Evolutionary conservation across 1,140 invertebrate genomes (phyloP), one percentile per base, ranked within the genome.

Genomic region (Drosophila repleta): DNA sequence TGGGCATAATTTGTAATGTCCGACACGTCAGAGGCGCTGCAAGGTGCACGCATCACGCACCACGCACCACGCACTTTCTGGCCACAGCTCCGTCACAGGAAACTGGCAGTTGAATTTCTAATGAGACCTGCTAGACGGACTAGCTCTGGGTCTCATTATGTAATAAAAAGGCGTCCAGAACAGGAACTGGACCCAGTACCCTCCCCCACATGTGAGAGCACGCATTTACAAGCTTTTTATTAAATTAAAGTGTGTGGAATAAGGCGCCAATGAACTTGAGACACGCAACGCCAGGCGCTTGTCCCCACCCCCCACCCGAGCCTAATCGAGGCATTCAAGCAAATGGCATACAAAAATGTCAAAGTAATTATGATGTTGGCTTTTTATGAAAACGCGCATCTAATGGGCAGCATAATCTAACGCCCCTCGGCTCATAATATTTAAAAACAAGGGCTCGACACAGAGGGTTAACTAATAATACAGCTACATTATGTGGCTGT

Each of bases 1-100:
- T 85, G 83, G 83, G 71, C 79, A 87, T 88, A 87, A 87, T 87
- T 87, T 87, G 82, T 87, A 87, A 87, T 87, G 83, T 87, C 79
- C 79, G 67, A 87, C 82, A 87, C 82, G 82, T 88, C 83, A 82
- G 61, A 17, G 39, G 58, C 17, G 18, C 35, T 21, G 18, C 41
- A 29, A 29, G 53, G 52, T 82, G 75, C 79, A 83, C 65, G 65
- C 71, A 69, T 61, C 79, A 78, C 79, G 70, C 79, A 83, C 61
- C 29, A 29, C 65, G 71, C 71, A 69, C 57, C 79, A 82, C 79
- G 74, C 79, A 83, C 65, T 78, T 63, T 74, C 68, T 65, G 79
- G 65, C 70, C 60, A 79, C 60, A 79, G 43, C 20, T 69, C 68
- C 58, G 65, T 55, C 72, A 75, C 83, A 87, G 83, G 83, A 87